Evolutionary conservation across 2,888 invertebrate species (phyloP).

Genomic region (Ceramica pisi): DNA sequence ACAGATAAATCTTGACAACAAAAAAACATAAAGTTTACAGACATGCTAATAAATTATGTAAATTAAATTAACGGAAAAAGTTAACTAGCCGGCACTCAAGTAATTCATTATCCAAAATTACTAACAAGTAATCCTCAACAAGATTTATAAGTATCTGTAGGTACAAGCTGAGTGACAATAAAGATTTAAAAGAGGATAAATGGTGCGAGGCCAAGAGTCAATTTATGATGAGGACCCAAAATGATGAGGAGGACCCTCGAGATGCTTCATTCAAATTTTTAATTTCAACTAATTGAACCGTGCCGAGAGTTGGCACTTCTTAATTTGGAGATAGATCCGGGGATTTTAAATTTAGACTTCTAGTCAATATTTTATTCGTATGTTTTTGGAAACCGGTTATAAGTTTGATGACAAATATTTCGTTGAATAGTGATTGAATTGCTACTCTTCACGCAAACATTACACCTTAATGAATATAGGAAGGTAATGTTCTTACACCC

Average conservation of each 20-base stretch:
- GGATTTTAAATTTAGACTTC: slow-evolving; percentile 6
- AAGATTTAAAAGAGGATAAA: slow-evolving; percentile 54
- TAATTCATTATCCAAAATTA: slow-evolving; percentile 44
- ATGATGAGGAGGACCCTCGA: slow-evolving; percentile 48
- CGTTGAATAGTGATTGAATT: too few species aligned
- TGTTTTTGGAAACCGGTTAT: neutral
- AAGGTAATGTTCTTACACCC: too few species aligned
- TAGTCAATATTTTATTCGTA: neutral
- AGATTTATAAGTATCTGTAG: slow-evolving; percentile 35
- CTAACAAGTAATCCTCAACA: slow-evolving; percentile 25
- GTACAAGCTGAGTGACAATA: slow-evolving; percentile 52
- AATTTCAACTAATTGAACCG: slow-evolving; percentile 59
- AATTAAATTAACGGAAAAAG: neutral
- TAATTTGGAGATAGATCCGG: slow-evolving; percentile 8
- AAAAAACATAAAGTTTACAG: neutral
- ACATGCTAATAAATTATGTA: neutral
- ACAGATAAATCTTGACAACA: neutral
- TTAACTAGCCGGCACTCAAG: slow-evolving; percentile 9
- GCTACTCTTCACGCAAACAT: too few species aligned
- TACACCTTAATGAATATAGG: neutral
- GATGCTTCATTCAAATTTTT: slow-evolving; percentile 54
- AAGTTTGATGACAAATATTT: neutral
- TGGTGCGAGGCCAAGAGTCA: slow-evolving; percentile 50
- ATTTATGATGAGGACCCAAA: slow-evolving; percentile 49
- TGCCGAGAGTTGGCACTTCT: slow-evolving; percentile 26